phyloP scores from a whole-genome alignment of 2,113 vertebrate species.

The Leptobrachium leishanense region DNA sequence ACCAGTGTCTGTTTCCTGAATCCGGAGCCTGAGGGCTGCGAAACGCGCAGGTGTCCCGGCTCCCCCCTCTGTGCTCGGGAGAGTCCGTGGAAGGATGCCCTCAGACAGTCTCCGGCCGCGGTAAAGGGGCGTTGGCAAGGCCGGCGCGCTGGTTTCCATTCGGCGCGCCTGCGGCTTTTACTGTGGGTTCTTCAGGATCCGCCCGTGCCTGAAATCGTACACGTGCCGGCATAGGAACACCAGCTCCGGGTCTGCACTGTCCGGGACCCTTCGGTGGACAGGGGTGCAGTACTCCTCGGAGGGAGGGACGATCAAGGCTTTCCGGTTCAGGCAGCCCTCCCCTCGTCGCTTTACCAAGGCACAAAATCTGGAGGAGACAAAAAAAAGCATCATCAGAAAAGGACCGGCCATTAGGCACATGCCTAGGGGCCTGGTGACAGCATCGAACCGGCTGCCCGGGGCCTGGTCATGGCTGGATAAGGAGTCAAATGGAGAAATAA shows the following conservation, averaged over 20 bases:
- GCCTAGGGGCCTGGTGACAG: too few species aligned
- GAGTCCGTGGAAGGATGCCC: constrained; percentile 20
- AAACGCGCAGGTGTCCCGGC: constrained; percentile 40
- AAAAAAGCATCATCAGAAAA: too few species aligned
- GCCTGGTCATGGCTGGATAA: too few species aligned
- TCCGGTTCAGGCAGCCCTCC: constrained; percentile 83
- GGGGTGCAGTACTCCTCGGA: constrained; percentile 83
- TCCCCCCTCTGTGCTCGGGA: constrained; percentile 28
- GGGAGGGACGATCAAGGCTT: constrained; percentile 86
- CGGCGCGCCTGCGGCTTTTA: constrained; percentile 65
- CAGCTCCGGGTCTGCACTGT: constrained; percentile 91
- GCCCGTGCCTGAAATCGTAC: constrained; percentile 96
- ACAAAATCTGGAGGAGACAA: constrained; percentile 82
- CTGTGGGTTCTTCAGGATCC: constrained; percentile 97
- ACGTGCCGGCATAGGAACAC: constrained; percentile 98
- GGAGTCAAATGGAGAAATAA: too few species aligned
- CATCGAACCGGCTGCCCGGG: too few species aligned
- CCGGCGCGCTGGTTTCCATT: not conserved
- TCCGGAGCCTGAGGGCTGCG: constrained; percentile 23
- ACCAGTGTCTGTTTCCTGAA: constrained; percentile 51
- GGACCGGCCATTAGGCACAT: too few species aligned
- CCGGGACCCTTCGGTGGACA: constrained; percentile 89
- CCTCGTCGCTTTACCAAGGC: constrained; percentile 95
- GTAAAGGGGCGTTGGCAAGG: not conserved
- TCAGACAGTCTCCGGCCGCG: constrained; percentile 8